phyloP scores from a whole-genome alignment of 2,797 vertebrate species.

The Melanotaenia boesemani region DNA sequence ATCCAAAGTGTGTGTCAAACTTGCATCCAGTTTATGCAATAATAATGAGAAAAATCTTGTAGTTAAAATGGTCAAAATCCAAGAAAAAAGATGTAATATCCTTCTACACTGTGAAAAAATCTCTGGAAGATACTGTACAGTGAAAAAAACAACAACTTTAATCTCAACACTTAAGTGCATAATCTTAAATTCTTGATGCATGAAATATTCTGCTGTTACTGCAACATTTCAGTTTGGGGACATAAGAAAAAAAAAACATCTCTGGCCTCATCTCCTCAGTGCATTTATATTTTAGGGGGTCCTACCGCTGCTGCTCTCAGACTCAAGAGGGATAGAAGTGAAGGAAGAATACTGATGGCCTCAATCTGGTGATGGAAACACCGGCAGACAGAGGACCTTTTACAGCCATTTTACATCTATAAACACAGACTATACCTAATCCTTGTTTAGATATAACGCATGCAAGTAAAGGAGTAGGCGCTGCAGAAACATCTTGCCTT shows the following conservation, averaged over 20 bases:
- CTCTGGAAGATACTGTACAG: not conserved
- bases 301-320: slow-evolving; percentile 47
- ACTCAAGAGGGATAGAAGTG: slow-evolving; percentile 34
- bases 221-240: slow-evolving; percentile 7
- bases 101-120: not conserved
- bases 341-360: slow-evolving; percentile 71
- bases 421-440: slow-evolving; percentile 46
- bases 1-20: not conserved
- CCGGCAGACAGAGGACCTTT: slow-evolving; percentile 60
- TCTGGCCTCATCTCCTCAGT: slow-evolving; percentile 1
- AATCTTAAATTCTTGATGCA: slow-evolving; percentile 8
- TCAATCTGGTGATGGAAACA: slow-evolving; percentile 67
- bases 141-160: not conserved
- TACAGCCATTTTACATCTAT: slow-evolving; percentile 59
- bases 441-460: slow-evolving; percentile 24
- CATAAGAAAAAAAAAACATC: slow-evolving; percentile 16
- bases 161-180: not conserved
- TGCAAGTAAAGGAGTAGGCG: not conserved
- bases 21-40: not conserved
- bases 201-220: not conserved
- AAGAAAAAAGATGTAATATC: not conserved
- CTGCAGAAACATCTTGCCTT: not conserved
- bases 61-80: not conserved
- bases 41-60: not conserved
- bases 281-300: slow-evolving; percentile 51